A percentile compares a stretch with the other conserved stretches of the same genome.
phyloP scores from a whole-genome alignment of 2,797 vertebrate genomes.

The Smutsia gigantea region DNA sequence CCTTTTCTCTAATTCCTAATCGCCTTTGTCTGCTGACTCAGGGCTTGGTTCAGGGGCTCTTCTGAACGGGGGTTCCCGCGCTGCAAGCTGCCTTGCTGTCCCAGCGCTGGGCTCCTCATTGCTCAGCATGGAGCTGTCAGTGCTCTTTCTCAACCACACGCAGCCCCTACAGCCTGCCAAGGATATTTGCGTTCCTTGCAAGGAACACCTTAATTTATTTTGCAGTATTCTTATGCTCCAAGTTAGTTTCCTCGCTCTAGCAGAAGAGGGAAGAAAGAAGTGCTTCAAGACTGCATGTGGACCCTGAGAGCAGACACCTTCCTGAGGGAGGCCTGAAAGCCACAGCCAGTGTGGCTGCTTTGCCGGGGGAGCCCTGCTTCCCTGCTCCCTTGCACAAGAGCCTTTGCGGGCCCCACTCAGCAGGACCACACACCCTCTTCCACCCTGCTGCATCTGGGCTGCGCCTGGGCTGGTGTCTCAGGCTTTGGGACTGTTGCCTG shows the following conservation, averaged over 20 bases:
- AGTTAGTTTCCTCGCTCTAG: background rate
- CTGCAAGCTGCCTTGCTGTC: background rate
- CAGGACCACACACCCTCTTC: background rate
- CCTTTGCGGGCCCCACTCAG: background rate
- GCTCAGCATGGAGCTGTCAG: background rate
- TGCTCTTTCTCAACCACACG: background rate
- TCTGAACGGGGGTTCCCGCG: rapidly evolving
- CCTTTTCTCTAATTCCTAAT: background rate
- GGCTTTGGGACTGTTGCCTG: background rate
- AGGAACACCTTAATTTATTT: background rate
- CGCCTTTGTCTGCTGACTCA: background rate
- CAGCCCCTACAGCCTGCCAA: background rate
- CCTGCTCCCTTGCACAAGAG: no score
- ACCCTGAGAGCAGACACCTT: background rate
- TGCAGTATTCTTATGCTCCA: background rate
- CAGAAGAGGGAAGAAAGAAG: background rate
- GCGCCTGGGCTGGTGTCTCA: background rate
- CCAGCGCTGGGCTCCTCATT: rapidly evolving
- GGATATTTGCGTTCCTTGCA: background rate
- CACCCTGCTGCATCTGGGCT: rapidly evolving
- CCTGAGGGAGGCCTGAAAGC: background rate
- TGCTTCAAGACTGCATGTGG: background rate
- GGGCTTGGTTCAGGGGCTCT: background rate
- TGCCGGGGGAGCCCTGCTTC: background rate
- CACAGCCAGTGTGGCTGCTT: rapidly evolving